These are phyloP conservation scores for Criorhina ranunculi DNA, from an alignment of 2,888 invertebrate species.

Conservation along the genomic window DNA sequence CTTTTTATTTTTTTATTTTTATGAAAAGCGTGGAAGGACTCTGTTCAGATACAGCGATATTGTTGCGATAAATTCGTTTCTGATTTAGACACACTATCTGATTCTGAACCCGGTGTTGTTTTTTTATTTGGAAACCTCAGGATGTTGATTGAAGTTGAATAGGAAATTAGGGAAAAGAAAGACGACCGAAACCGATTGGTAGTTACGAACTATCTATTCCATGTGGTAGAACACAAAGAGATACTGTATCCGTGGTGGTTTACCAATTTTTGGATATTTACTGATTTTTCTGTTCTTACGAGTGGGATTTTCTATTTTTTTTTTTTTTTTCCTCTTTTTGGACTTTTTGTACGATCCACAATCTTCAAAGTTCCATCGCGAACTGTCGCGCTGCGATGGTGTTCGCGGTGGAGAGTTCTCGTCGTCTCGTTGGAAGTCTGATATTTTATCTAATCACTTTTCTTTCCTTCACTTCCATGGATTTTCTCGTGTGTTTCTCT, in stretches of 20 bases:
- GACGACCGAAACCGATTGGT: slow-evolving; percentile 69
- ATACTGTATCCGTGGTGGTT: slow-evolving; percentile 55
- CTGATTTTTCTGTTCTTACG: slow-evolving; percentile 44
- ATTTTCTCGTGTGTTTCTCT: slow-evolving; percentile 34
- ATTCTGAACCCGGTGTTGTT: slow-evolving; percentile 22
- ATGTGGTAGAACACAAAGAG: slow-evolving; percentile 19
- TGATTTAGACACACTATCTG: slow-evolving; percentile 25
- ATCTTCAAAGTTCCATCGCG: slow-evolving; percentile 84
- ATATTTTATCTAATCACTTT: slow-evolving; percentile 76
- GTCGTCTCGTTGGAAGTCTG: slow-evolving; percentile 72
- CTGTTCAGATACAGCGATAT: slow-evolving; percentile 34
- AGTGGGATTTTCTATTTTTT: slow-evolving; percentile 42
- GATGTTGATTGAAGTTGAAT: neutral
- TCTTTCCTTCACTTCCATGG: slow-evolving; percentile 72
- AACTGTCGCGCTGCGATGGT: slow-evolving; percentile 78
- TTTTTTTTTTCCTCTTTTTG: slow-evolving; percentile 23
- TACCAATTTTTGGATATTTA: slow-evolving; percentile 23
- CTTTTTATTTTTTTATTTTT: slow-evolving; percentile 6
- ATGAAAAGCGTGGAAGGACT: slow-evolving; percentile 37
- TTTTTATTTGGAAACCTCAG: slow-evolving; percentile 11
- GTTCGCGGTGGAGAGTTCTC: slow-evolving; percentile 66
- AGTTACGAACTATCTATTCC: slow-evolving; percentile 11
- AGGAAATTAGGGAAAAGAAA: slow-evolving; percentile 12
- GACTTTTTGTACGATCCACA: slow-evolving; percentile 81
- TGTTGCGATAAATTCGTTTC: slow-evolving; percentile 37